Base-by-base conservation (phyloP, 1,140 invertebrate genomes). In the Aethina tumida region DNA sequence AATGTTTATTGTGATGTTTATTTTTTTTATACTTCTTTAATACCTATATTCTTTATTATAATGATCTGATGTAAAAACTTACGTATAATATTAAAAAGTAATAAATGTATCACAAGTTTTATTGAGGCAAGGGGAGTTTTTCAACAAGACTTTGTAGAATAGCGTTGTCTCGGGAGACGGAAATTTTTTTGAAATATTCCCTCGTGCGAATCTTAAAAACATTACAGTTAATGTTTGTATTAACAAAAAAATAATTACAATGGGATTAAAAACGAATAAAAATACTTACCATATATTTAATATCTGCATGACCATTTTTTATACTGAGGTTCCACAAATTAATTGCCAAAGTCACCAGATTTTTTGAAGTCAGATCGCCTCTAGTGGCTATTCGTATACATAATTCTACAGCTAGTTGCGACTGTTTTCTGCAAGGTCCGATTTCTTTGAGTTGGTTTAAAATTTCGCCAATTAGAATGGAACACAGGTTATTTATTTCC, bases 301-400 rank as follows among this genome's bases (percentile, higher is more conserved):
- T 45, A 57, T 80, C 73, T 26, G 63, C 47, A 20, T 58, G 58
- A 14, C 64, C 63, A 53, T 77, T 61, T 56, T 77, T 81, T 34
- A 73, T 66, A n/a, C 79, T 72, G 32, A 91, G 64, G 43, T 75
- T 69, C 85, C 85, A 91, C 6, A 93, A 65, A 62, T 89, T 89
- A 0, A 75, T 50, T 15, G 80, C 79, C 21, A 93, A 63, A 19
- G 66, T 70, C 1, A 70, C 65, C 47, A 85, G 66, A 15, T 67
- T 57, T 4, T 68, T 59, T 24, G 71, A 63, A 13, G 62, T 64
- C n/a, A 90, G 53, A 61, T 90, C 77, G 0, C 73, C 78, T 58
- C 81, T 70, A 5, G 72, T 64, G 3, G 81, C 61, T n/a, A 91
- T 71, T 12, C 77, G 70, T 53, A 75, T 68, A 46, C 88, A 81